phyloP scores from a whole-genome alignment of 2,888 invertebrate genomes.

The Ectemnius lituratus region DNA sequence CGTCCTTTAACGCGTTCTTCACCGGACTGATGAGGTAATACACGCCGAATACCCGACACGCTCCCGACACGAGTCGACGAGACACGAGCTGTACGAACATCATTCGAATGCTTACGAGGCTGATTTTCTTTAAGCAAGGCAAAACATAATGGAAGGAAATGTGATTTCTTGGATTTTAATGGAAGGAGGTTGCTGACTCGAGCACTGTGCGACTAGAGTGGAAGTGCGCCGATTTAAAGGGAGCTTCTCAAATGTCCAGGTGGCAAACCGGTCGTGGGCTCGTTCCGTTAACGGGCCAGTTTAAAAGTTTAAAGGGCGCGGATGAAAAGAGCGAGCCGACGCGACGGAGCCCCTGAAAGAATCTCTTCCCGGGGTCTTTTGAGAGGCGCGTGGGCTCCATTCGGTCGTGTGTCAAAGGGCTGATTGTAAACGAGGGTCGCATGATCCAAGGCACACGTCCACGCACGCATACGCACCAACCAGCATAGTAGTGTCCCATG shows the following conservation, averaged over 20 bases:
- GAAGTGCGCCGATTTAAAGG: slow-evolving; percentile 1
- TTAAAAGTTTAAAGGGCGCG: slow-evolving; percentile 55
- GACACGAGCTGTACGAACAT: too few relatives aligned
- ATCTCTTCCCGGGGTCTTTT: slow-evolving; percentile 41
- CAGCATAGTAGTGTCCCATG: background rate
- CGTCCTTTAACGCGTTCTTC: slow-evolving; percentile 59
- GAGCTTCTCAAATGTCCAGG: background rate
- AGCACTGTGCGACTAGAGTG: background rate
- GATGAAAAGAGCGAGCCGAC: slow-evolving; percentile 30
- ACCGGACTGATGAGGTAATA: slow-evolving; percentile 58
- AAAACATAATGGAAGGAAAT: too few relatives aligned
- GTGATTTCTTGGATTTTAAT: too few relatives aligned
- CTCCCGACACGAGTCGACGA: too few relatives aligned
- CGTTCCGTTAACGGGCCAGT: slow-evolving; percentile 47
- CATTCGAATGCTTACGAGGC: too few relatives aligned
- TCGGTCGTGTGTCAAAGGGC: slow-evolving; percentile 66
- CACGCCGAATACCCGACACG: slow-evolving; percentile 44
- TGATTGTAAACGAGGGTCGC: slow-evolving; percentile 64
- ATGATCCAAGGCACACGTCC: slow-evolving; percentile 63
- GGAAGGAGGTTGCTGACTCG: background rate
- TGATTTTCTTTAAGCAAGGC: too few relatives aligned
- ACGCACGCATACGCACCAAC: slow-evolving; percentile 45
- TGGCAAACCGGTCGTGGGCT: slow-evolving; percentile 37
- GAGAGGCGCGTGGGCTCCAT: slow-evolving; percentile 57
- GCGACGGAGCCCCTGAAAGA: slow-evolving; percentile 34